These are phyloP conservation scores for Narcine bancroftii DNA, from an alignment of 2,113 vertebrate species.

Conservation along the genomic window DNA sequence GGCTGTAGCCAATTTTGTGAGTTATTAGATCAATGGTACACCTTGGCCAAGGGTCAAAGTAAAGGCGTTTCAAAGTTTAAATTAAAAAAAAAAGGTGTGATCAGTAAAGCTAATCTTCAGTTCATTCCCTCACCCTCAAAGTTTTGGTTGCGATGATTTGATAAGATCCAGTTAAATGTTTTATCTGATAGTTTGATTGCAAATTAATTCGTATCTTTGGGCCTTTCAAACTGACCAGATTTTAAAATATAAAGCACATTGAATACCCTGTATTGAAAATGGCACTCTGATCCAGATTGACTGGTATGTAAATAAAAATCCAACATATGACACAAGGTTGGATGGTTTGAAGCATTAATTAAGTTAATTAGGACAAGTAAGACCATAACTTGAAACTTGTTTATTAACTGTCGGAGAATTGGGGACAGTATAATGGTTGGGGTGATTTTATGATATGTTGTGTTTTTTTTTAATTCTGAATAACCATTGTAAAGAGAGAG, in stretches of 20 bases:
- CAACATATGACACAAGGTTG: not conserved
- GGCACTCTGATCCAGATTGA: not conserved
- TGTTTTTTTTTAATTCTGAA: too few species aligned
- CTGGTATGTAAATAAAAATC: not conserved
- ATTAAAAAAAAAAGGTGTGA: not conserved
- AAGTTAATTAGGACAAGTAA: not conserved
- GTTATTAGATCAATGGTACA: not conserved
- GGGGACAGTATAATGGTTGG: not conserved
- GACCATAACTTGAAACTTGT: not conserved
- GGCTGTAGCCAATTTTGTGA: too few species aligned
- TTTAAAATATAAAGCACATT: not conserved
- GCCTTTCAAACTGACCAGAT: not conserved
- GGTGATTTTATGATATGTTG: not conserved
- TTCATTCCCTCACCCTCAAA: too few species aligned
- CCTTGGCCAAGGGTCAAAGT: too few species aligned
- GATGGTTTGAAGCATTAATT: not conserved
- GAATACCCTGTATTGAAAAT: too few species aligned
- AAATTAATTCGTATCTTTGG: not conserved
- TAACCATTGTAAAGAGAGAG: not conserved
- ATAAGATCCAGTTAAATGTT: not conserved
- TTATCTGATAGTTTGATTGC: not conserved
- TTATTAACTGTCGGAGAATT: not conserved
- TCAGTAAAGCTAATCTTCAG: not conserved
- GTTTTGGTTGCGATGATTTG: not conserved
- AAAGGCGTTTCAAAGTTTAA: not conserved